Percentiles rank a stretch among this genome's conserved stretches.
phyloP scores from a whole-genome alignment of 2,888 invertebrate genomes.

The Apeira syringaria region DNA sequence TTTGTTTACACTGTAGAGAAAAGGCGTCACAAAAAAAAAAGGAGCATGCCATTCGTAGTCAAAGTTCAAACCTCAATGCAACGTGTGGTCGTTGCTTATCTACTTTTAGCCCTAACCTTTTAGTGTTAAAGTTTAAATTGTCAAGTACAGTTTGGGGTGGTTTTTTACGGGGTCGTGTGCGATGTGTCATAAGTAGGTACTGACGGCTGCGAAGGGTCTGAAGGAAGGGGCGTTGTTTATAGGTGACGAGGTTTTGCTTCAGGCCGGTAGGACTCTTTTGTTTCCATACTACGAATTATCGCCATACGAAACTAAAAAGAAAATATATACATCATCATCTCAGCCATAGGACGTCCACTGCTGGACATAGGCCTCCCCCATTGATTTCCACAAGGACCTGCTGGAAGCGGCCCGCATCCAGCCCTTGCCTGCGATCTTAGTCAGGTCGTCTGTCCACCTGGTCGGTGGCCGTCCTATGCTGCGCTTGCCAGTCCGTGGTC shows the following conservation, averaged over 20 bases:
- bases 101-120: slow-evolving; percentile 37
- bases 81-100: slow-evolving; percentile 30
- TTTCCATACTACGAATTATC: too few relatives aligned
- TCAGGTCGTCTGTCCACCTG: too few relatives aligned
- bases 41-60: slow-evolving; percentile 54
- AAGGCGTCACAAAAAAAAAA: slow-evolving; percentile 45
- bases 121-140: slow-evolving; percentile 43
- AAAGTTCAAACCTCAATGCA: slow-evolving; percentile 64
- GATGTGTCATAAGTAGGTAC: slow-evolving; percentile 39
- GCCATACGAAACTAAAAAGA: too few relatives aligned
- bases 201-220: slow-evolving; percentile 40
- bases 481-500: too few relatives aligned
- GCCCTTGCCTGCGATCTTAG: too few relatives aligned
- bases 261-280: slow-evolving; percentile 37
- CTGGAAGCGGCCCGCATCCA: too few relatives aligned
- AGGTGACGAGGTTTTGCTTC: slow-evolving; percentile 60
- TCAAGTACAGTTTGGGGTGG: slow-evolving; percentile 37
- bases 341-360: too few relatives aligned
- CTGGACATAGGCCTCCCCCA: too few relatives aligned
- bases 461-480: too few relatives aligned
- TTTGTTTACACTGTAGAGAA: slow-evolving; percentile 31
- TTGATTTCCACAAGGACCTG: too few relatives aligned
- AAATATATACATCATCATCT: too few relatives aligned
- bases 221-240: slow-evolving; percentile 53
- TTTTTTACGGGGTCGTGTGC: slow-evolving; percentile 58